Conservation (phyloP, 2,113 vertebrate species). For the Lepisosteus oculatus region DNA sequence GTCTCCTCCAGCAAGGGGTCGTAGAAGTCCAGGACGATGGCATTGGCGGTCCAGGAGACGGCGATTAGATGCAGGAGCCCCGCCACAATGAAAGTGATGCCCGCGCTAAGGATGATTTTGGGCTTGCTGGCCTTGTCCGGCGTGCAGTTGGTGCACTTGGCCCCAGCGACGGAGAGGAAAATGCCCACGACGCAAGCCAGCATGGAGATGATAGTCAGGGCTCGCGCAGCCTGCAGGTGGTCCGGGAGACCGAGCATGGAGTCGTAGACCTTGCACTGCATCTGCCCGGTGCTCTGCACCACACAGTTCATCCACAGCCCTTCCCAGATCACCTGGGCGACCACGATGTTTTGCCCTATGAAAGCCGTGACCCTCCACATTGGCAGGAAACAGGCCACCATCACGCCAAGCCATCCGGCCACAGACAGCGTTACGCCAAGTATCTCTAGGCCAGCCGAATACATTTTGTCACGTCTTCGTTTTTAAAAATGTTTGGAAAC, state of each 20-base stretch:
- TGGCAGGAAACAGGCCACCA: conserved; percentile 71
- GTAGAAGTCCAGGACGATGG: conserved; percentile 64
- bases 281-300: conserved; percentile 77
- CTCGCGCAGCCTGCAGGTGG: conserved; percentile 65
- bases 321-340: conserved; percentile 76
- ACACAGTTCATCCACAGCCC: conserved; percentile 77
- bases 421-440: conserved; percentile 69
- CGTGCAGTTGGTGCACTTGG: conserved; percentile 74
- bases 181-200: conserved; percentile 61
- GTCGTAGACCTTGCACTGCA: conserved; percentile 73
- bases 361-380: conserved; percentile 73
- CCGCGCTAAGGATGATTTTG: conserved; percentile 51
- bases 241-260: conserved; percentile 65
- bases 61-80: conserved; percentile 67
- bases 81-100: conserved; percentile 47
- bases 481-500: background rate
- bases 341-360: conserved; percentile 73
- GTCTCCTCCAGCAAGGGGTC: conserved; percentile 65
- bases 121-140: conserved; percentile 56
- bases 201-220: conserved; percentile 59
- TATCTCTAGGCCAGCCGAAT: conserved; percentile 68
- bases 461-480: conserved; percentile 41
- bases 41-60: conserved; percentile 68
- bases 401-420: conserved; percentile 70
- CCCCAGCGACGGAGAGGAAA: conserved; percentile 57